Evolutionary conservation across 2,888 invertebrate genomes (phyloP).

Genomic region (Imbricaverruca yamaguchii): DNA sequence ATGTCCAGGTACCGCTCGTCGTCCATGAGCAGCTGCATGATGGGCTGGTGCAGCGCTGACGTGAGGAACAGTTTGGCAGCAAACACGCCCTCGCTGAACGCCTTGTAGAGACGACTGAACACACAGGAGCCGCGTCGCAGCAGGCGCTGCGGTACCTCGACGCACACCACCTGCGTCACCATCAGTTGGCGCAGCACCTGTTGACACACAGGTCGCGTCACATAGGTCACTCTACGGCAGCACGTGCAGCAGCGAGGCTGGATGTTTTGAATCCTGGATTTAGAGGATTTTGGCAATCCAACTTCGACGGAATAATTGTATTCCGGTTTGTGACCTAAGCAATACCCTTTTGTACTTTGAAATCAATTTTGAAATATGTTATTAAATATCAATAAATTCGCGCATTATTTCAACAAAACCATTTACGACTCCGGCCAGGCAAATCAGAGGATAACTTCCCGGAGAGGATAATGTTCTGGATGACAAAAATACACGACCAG

Average conservation of each 20-base stretch:
- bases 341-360: too few species aligned
- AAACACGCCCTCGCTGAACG: conserved; percentile 39
- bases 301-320: too few species aligned
- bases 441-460: too few species aligned
- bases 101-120: conserved; percentile 75
- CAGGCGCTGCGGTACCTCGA: conserved; percentile 62
- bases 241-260: too few species aligned
- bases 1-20: conserved; percentile 87
- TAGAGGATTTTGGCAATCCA: conserved; percentile 36
- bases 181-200: conserved; percentile 52
- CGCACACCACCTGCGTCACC: conserved; percentile 60
- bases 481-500: too few species aligned
- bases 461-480: too few species aligned
- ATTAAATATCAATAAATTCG: too few species aligned
- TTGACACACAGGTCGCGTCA: not conserved
- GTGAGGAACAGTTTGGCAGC: conserved; percentile 65
- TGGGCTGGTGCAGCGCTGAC: conserved; percentile 81
- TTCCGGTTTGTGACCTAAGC: too few species aligned
- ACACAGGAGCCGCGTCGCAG: conserved; percentile 78
- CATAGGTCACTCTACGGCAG: not conserved
- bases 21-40: conserved; percentile 81
- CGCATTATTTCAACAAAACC: too few species aligned
- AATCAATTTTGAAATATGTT: too few species aligned
- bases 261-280: too few species aligned
- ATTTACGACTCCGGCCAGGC: too few species aligned